These are phyloP conservation scores for Chrysolina oricalcia DNA, from an alignment of 2,888 invertebrate genomes.

Conservation along the genomic window DNA sequence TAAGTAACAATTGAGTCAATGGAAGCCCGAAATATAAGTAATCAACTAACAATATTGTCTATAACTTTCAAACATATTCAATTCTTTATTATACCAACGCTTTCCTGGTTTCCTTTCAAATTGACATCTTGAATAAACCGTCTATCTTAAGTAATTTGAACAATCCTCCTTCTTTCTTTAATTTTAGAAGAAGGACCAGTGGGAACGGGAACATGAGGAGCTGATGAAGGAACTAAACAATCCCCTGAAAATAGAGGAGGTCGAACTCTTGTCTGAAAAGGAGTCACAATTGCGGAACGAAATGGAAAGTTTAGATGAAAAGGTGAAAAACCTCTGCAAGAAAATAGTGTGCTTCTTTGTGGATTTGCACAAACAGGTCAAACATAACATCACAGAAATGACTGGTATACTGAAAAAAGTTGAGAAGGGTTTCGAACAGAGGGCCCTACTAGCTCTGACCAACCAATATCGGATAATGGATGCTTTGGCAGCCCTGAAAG, in stretches of 20 bases:
- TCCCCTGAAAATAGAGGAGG: conserved; percentile 11
- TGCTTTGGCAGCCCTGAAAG: not conserved
- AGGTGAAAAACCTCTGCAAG: conserved; percentile 17
- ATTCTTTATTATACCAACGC: too few species aligned
- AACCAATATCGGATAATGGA: not conserved
- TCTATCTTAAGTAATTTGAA: too few species aligned
- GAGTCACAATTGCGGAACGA: conserved; percentile 7
- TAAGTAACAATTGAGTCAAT: too few species aligned
- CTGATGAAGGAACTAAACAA: conserved; percentile 19
- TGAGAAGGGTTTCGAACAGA: not conserved
- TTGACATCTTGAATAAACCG: not conserved
- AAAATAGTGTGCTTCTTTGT: conserved; percentile 37
- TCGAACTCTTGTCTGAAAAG: conserved; percentile 3
- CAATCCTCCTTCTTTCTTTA: not conserved
- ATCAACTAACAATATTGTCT: too few species aligned
- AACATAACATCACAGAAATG: conserved; percentile 24
- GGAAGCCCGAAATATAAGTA: too few species aligned
- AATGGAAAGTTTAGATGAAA: conserved; percentile 13
- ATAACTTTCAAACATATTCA: too few species aligned
- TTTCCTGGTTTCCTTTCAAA: too few species aligned
- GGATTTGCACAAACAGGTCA: conserved; percentile 33
- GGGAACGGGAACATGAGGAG: conserved; percentile 27
- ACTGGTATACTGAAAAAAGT: not conserved
- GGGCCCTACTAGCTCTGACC: not conserved
- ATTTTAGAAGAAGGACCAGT: not conserved